phyloP scores from a whole-genome alignment of 2,888 invertebrate genomes.

The Drosophila seclusa region DNA sequence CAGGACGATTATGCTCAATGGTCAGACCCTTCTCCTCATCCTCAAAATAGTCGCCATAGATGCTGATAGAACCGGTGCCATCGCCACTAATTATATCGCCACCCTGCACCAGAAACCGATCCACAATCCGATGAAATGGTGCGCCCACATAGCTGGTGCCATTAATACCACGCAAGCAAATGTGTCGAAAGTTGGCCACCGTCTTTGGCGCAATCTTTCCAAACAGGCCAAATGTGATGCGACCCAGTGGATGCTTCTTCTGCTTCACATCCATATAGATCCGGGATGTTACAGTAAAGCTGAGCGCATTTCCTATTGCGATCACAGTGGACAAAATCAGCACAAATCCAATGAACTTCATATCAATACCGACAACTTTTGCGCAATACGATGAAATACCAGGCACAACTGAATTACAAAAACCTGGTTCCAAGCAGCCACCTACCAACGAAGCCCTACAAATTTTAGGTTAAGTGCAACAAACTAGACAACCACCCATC shows the following conservation, averaged over 20 bases:
- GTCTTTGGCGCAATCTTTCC: slow-evolving; percentile 94
- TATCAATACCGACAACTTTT: slow-evolving; percentile 22
- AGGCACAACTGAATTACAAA: slow-evolving; percentile 54
- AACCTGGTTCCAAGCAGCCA: slow-evolving; percentile 7
- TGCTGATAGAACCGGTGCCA: slow-evolving; percentile 93
- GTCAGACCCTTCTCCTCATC: slow-evolving; percentile 94
- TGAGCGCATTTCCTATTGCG: slow-evolving; percentile 58
- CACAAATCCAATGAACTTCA: slow-evolving; percentile 54
- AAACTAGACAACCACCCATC: slow-evolving; percentile 38
- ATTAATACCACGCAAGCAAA: slow-evolving; percentile 91
- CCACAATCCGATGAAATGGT: slow-evolving; percentile 93
- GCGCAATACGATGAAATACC: slow-evolving; percentile 54
- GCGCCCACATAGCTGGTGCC: slow-evolving; percentile 92
- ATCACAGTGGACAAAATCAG: slow-evolving; percentile 36
- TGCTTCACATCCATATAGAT: slow-evolving; percentile 93
- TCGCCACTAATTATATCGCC: slow-evolving; percentile 92
- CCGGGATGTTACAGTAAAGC: slow-evolving; percentile 85
- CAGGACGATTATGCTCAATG: slow-evolving; percentile 91
- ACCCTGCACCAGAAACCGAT: slow-evolving; percentile 96
- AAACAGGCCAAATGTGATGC: slow-evolving; percentile 92
- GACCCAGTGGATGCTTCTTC: slow-evolving; percentile 89
- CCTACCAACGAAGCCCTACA: slow-evolving; percentile 53
- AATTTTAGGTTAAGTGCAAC: slow-evolving; percentile 75
- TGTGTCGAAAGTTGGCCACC: slow-evolving; percentile 93
- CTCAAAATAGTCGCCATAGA: slow-evolving; percentile 93